Conservation (phyloP, 2,113 vertebrate genomes). For the Sphyrna mokarran region DNA sequence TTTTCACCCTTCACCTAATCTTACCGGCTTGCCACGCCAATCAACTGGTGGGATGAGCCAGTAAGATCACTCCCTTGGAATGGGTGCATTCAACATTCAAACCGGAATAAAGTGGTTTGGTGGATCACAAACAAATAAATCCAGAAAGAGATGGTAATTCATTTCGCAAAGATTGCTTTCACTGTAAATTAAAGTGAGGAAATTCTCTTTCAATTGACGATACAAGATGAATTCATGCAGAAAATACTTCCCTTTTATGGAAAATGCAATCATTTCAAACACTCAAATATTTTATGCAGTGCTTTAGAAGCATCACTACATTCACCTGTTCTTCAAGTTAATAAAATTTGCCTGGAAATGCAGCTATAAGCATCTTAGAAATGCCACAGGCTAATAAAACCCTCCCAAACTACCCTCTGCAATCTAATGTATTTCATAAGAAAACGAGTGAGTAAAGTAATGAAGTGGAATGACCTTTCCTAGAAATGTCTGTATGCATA, state of each 20-base stretch:
- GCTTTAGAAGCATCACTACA: slow-evolving; percentile 18
- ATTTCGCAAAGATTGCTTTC: neutral
- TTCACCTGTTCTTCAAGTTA: slow-evolving; percentile 21
- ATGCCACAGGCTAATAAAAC: neutral
- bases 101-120: neutral
- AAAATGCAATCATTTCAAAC: neutral
- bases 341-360: slow-evolving; percentile 27
- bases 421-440: slow-evolving; percentile 2
- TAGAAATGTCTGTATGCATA: slow-evolving; percentile 3
- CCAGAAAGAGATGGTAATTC: neutral
- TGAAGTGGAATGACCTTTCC: slow-evolving; percentile 16
- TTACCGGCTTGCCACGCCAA: too few species aligned
- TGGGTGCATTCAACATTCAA: neutral
- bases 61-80: neutral
- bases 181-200: neutral
- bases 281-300: slow-evolving; percentile 15
- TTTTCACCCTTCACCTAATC: too few species aligned
- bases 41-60: too few species aligned
- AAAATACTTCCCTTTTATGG: neutral
- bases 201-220: neutral
- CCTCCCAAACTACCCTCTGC: neutral
- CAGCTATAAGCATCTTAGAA: neutral
- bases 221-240: neutral
- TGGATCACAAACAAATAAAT: neutral
- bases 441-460: slow-evolving; percentile 16